Evolutionary conservation across 2,113 vertebrate genomes (phyloP).

Genomic region (Onychorhynchus coronatus): DNA sequence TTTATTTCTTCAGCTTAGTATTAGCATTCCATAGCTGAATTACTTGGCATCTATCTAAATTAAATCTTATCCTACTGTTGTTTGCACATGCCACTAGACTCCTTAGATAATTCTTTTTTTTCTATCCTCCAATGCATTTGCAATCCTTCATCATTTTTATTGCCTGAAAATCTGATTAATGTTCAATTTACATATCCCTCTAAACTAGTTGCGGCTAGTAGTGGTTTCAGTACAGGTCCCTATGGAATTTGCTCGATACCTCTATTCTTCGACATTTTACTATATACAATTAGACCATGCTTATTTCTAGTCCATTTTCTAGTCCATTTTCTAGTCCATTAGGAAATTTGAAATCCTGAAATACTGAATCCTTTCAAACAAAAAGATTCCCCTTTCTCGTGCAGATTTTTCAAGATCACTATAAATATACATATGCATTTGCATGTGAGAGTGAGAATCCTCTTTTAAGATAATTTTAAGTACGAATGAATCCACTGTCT

Average conservation of each 20-base stretch:
- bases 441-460: background rate
- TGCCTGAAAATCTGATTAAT: slow-evolving; percentile 43
- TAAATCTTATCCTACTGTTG: slow-evolving; percentile 63
- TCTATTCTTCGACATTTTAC: background rate
- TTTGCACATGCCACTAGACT: slow-evolving; percentile 46
- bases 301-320: background rate
- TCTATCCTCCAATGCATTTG: background rate
- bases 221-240: background rate
- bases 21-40: slow-evolving; percentile 51
- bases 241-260: background rate
- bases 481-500: background rate
- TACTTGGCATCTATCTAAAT: slow-evolving; percentile 67
- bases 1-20: slow-evolving; percentile 37
- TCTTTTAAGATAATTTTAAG: background rate
- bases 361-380: background rate
- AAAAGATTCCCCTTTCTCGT: background rate
- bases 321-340: background rate
- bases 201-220: background rate
- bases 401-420: background rate
- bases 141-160: slow-evolving; percentile 23
- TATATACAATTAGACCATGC: background rate
- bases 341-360: background rate
- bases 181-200: slow-evolving; percentile 14
- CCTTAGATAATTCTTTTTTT: slow-evolving; percentile 12
- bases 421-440: background rate